Evolutionary conservation across 1,140 invertebrate genomes (phyloP).

Genomic region (Pentalonia nigronervosa): DNA sequence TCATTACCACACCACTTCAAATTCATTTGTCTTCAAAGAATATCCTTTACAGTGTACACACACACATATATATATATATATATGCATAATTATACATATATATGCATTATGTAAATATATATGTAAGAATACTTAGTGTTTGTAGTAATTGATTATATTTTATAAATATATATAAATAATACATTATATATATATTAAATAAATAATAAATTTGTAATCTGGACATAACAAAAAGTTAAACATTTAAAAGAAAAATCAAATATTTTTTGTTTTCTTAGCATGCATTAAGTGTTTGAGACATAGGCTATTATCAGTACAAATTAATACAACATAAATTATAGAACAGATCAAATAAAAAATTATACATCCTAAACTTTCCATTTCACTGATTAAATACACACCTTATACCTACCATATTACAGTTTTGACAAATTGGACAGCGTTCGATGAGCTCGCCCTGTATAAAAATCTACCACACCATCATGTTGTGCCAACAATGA

Average conservation of each 20-base stretch:
- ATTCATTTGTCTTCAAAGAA: neutral
- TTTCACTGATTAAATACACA: constrained; percentile 56
- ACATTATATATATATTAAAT: too few relatives aligned
- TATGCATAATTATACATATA: too few relatives aligned
- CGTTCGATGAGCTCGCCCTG: constrained; percentile 52
- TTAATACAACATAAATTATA: constrained; percentile 40
- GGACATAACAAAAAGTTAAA: constrained; percentile 5
- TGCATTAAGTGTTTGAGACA: constrained; percentile 46
- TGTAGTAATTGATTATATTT: neutral
- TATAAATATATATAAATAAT: neutral
- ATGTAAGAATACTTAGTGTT: neutral
- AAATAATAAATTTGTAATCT: neutral
- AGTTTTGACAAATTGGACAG: constrained; percentile 55
- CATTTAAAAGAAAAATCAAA: constrained; percentile 51
- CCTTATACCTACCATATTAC: constrained; percentile 56
- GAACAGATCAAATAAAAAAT: constrained; percentile 30
- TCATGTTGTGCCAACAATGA: constrained; percentile 57
- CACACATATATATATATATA: neutral
- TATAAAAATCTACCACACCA: constrained; percentile 58
- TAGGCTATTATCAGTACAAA: constrained; percentile 22
- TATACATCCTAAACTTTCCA: constrained; percentile 49
- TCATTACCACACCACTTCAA: neutral
- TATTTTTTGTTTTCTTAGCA: constrained; percentile 25
- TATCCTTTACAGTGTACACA: constrained; percentile 24
- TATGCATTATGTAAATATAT: neutral